Percentiles rank a stretch among this genome's conserved stretches.
phyloP scores from a whole-genome alignment of 1,140 invertebrate genomes.

The Potamilus streckersoni region DNA sequence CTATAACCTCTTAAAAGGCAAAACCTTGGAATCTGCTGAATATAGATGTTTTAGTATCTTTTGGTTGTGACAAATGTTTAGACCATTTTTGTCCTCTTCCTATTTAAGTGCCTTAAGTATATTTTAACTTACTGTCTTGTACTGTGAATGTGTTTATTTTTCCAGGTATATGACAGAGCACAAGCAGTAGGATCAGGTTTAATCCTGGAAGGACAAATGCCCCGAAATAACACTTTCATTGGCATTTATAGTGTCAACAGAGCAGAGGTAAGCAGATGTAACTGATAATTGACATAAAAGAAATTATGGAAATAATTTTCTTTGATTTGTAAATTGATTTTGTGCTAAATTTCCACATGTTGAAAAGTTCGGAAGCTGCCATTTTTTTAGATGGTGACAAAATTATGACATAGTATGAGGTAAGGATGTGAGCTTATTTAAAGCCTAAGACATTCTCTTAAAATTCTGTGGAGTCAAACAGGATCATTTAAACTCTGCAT shows the following conservation, averaged over 20 bases:
- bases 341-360: too few relatives aligned
- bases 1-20: too few relatives aligned
- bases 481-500: too few relatives aligned
- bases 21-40: background rate
- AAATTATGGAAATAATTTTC: too few relatives aligned
- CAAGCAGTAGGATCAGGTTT: constrained; percentile 51
- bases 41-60: background rate
- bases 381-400: too few relatives aligned
- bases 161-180: constrained; percentile 50
- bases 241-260: constrained; percentile 65
- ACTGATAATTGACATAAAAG: background rate
- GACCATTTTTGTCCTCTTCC: background rate
- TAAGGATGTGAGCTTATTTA: too few relatives aligned
- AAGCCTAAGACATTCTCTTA: too few relatives aligned
- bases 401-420: too few relatives aligned
- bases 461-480: too few relatives aligned
- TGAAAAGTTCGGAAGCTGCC: too few relatives aligned
- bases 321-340: too few relatives aligned
- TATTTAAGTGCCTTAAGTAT: background rate
- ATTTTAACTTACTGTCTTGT: background rate
- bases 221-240: constrained; percentile 52
- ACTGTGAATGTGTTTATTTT: background rate
- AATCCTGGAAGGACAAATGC: constrained; percentile 39
- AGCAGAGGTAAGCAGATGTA: constrained; percentile 54
- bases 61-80: background rate